Conservation (phyloP, 2,797 vertebrate genomes). For the Phrynocephalus guinanensis region DNA sequence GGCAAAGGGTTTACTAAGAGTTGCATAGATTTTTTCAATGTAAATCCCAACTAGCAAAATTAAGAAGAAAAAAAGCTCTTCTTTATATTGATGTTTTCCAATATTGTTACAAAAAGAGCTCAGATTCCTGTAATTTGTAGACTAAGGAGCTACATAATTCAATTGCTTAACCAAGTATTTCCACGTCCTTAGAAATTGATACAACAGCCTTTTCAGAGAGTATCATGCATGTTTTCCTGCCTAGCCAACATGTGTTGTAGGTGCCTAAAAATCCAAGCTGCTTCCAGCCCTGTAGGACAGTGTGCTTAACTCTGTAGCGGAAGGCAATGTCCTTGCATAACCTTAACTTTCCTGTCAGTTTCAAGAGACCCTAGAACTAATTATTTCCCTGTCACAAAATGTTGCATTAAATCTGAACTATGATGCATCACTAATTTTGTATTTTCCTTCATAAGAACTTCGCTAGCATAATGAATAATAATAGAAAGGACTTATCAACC, state of each 20-base stretch:
- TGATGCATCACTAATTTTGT: conserved; percentile 44
- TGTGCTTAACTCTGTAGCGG: not conserved
- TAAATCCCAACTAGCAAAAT: not conserved
- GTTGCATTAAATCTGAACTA: conserved; percentile 1
- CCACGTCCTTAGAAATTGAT: not conserved
- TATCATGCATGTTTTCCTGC: not conserved
- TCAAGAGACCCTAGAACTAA: not conserved
- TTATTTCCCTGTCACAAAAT: conserved; percentile 12
- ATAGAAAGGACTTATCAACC: not conserved
- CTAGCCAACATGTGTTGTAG: not conserved
- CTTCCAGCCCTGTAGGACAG: not conserved
- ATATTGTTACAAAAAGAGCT: not conserved
- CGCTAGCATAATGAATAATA: not conserved
- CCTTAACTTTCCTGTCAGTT: not conserved
- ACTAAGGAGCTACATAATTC: not conserved
- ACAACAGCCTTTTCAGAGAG: conserved; percentile 16
- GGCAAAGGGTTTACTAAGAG: too few species aligned
- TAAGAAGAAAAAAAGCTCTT: not conserved
- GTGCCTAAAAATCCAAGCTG: not conserved
- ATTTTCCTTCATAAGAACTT: not conserved
- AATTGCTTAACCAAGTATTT: not conserved
- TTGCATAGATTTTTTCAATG: not conserved
- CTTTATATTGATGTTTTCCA: not conserved
- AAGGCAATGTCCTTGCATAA: conserved; percentile 14
- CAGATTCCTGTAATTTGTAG: not conserved